Evolutionary conservation across 1,140 invertebrate species (phyloP), one percentile per base, ranked within the genome.

Genomic region (Mamestra configurata): DNA sequence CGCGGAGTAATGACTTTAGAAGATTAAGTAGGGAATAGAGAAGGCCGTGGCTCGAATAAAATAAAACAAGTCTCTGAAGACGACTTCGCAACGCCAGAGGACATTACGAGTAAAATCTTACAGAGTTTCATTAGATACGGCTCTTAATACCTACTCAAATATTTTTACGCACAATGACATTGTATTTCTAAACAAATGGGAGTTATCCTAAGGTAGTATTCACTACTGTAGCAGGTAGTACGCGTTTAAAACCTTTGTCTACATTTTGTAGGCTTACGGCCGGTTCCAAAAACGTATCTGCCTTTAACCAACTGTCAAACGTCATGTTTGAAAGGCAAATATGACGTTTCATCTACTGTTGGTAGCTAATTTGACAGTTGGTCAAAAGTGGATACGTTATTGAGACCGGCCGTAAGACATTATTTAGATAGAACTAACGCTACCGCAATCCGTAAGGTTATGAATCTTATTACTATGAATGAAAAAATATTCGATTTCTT

Each of bases 1-100:
- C 82, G 80, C 70, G 66, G 53, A 77, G 83, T 80, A 82, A 82
- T 77, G 79, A 84, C 66, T 79, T 83, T 64, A 79, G 61, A 71
- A 71, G 68, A 79, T 79, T 75, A 73, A 72, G 73, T 57, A 77
- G 55, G 64, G 73, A 79, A 79, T 82, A 82, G 81, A 80, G 66
- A 73, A 77, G 61, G 53, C 73, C 66, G 53, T 77, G 64, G 11
- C 55, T 73, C 64, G 24, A 77, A 40, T 66, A 51, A 77, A 66
- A 53, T 68, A 77, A 77, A 77, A 68, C 61, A 43, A 76, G 75
- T 24, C 59, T 49, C 18, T 3, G 43, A 77, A 64, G 57, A 77
- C 57, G 57, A 31, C 73, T 49, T 46, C 20, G 73, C 59, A 77
- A 75, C 27, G 68, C 71, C 31, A 55, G 73, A 20, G 59, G 57